Evolutionary conservation across 64 coral and sea anemone species (phyloP), one percentile per base, ranked within the genome.

Genomic region (Actinia equina): DNA sequence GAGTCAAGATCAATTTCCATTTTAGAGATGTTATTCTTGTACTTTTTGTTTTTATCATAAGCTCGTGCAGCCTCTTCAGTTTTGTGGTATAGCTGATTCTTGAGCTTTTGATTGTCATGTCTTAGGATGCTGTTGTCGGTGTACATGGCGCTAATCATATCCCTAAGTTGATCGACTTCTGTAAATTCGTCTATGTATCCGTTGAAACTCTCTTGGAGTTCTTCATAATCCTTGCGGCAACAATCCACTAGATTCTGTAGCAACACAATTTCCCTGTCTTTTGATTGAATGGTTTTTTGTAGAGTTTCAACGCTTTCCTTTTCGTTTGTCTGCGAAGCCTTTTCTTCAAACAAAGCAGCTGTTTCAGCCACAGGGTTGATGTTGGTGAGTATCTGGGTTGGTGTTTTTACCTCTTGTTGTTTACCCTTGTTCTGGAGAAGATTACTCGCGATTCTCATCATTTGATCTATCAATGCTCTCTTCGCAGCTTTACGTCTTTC

Each of bases 151-250:
- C 16, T 0, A 14, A 85, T 85, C 20, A 58, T 10, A 17, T 22
- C 54, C 26, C 83, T 54, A 13, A 52, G 44, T 20, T 85, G 22
- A 53, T 85, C 83, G 22, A 61, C 83, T 37, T 85, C 83, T 25
- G 41, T 11, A 26, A 85, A 85, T 3, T 85, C 83, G 22, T 43
- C 45, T 7, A 15, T 85, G 55, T 85, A 85, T 25, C 19, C 52
- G 59, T 61, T 53, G 23, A 85, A 85, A 26, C 83, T 61, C 62
- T 43, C 30, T 45, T 59, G 83, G 17, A 85, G 59, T 6, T 85
- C 83, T 60, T 85, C 83, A 59, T 85, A 85, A 42, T 85, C 83
- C 7, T 63, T 60, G 16, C 83, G n/a, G 17, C 83, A 85, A 53
- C 37, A 27, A 26, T 61, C 55, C 6, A 61, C 17, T 10, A 85